phyloP scores from a whole-genome alignment of 1,140 invertebrate genomes.

The Cryptotermes secundus region DNA sequence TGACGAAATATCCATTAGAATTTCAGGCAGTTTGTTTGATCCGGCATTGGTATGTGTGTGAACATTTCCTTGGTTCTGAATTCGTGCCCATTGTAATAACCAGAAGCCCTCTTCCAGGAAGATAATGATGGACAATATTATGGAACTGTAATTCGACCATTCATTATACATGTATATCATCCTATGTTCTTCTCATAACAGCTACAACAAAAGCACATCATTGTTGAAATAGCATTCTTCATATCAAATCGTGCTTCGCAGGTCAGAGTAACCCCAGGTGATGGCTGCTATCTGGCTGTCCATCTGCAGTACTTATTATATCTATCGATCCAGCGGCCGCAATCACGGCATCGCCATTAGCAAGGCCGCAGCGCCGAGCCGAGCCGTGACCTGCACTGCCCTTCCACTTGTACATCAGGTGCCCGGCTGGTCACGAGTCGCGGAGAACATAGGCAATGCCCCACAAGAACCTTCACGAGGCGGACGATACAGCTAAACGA shows the following conservation, averaged over 20 bases:
- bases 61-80: not conserved
- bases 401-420: not conserved
- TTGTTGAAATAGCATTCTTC: not conserved
- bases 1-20: too few relatives aligned
- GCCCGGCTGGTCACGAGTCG: not conserved
- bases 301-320: not conserved
- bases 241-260: too few relatives aligned
- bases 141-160: not conserved
- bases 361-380: not conserved
- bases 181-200: too few relatives aligned
- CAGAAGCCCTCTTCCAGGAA: not conserved
- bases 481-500: too few relatives aligned
- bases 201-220: not conserved
- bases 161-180: not conserved
- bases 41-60: not conserved
- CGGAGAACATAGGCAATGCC: too few relatives aligned
- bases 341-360: not conserved
- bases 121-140: not conserved
- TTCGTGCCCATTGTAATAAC: not conserved
- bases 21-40: too few relatives aligned
- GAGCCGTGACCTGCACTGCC: not conserved
- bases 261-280: not conserved
- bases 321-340: not conserved
- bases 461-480: too few relatives aligned
- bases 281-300: not conserved